Evolutionary conservation across 1,140 invertebrate genomes (phyloP), one percentile per base, ranked within the genome.

Genomic region (Rhyacophila brunnea): DNA sequence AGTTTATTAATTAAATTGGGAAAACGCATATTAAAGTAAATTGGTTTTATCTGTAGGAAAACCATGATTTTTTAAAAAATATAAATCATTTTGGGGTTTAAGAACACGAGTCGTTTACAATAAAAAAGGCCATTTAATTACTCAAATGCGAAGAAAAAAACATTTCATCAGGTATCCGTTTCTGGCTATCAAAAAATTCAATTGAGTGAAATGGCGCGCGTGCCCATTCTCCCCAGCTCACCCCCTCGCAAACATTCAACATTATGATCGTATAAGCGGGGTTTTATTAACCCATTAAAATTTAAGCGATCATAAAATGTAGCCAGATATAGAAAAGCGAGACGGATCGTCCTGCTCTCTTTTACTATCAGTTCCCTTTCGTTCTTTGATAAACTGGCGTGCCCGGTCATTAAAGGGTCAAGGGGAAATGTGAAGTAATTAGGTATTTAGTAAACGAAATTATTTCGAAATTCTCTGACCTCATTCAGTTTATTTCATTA

Each of bases 251-350:
- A 75, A 71, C 73, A 70, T 75, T 70, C 66, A 65, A 67, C 67
- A 64, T 73, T 75, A 77, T 75, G 69, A 73, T 77, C 75, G 72
- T 72, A 75, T 74, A 77, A 77, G 70, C 71, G 70, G 71, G 72
- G 70, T 76, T 77, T 79, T 77, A 78, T 68, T 72, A 72, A 69
- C 71, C 74, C 74, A 75, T 79, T 77, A 76, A 78, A 78, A 73
- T 76, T 74, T 75, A 78, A 78, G 67, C 68, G 71, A 68, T 73
- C 70, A 71, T 73, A 73, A 76, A 77, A 77, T 72, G 71, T 48
- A 17, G 59, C 34, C 53, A 36, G 32, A 45, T 45, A 45, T 19
- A 19, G 9, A 17, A 45, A 17, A n/a, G 10, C 43, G 43, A 17
- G 9, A 19, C 18, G 23, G 23, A 28, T 28, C 18, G 43, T 15